Conservation (phyloP, 2,797 vertebrate species). For the Gymnocypris eckloni region DNA sequence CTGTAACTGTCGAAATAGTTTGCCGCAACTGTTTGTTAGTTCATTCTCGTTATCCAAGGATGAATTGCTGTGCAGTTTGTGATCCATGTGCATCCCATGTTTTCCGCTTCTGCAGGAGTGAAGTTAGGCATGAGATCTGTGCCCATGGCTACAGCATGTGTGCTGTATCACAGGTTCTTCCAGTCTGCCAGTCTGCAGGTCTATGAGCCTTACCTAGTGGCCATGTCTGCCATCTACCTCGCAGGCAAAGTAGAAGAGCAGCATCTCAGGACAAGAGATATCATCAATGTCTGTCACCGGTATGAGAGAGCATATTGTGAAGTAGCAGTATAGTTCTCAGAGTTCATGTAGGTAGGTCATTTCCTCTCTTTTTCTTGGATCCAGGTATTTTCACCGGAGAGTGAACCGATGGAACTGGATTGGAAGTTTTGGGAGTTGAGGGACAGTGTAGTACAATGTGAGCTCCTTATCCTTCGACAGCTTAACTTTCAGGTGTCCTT, state of each 20-base stretch:
- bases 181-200: slow-evolving; percentile 70
- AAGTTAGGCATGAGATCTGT: slow-evolving; percentile 89
- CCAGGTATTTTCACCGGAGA: slow-evolving; percentile 82
- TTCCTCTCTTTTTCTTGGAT: slow-evolving; percentile 32
- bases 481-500: slow-evolving; percentile 89
- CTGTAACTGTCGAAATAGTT: background rate
- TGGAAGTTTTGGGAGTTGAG: slow-evolving; percentile 88
- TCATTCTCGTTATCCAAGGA: background rate
- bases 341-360: background rate
- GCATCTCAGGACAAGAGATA: slow-evolving; percentile 85
- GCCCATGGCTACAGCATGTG: slow-evolving; percentile 86
- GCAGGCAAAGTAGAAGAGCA: slow-evolving; percentile 92
- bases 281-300: slow-evolving; percentile 81
- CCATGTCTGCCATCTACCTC: slow-evolving; percentile 88
- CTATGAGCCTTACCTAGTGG: slow-evolving; percentile 88
- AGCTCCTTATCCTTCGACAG: slow-evolving; percentile 86
- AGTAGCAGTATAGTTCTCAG: background rate
- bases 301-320: slow-evolving; percentile 1
- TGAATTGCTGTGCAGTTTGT: background rate
- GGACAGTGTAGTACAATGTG: slow-evolving; percentile 89
- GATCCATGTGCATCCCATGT: background rate
- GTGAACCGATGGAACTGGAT: slow-evolving; percentile 83
- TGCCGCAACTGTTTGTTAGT: background rate
- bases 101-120: slow-evolving; percentile 72
- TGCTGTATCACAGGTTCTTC: slow-evolving; percentile 89